These are phyloP conservation scores for Myotis vivesi DNA, from an alignment of 2,797 vertebrate genomes.

Conservation along the genomic window DNA sequence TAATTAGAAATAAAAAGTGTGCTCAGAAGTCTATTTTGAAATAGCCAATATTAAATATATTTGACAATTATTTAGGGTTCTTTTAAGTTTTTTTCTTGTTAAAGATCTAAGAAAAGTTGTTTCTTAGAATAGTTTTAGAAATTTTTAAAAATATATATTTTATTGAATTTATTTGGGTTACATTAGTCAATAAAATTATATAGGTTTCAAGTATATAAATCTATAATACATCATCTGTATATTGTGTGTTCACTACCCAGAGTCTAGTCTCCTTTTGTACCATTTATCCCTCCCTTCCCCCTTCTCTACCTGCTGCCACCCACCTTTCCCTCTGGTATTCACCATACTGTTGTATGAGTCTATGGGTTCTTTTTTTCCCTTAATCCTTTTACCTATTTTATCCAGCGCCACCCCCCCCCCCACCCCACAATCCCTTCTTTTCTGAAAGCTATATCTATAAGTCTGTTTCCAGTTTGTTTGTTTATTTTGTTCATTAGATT, in stretches of 20 bases:
- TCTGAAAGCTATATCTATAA: neutral
- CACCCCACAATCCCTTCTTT: neutral
- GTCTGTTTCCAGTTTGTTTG: neutral
- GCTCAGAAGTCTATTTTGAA: neutral
- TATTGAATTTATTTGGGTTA: neutral
- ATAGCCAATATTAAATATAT: neutral
- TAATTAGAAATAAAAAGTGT: neutral
- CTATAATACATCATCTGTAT: neutral
- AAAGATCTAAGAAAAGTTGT: neutral
- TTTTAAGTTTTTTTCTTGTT: neutral
- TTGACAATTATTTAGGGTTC: neutral
- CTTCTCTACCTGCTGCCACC: neutral
- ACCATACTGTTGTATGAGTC: neutral
- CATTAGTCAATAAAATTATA: neutral
- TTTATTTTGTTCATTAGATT: neutral
- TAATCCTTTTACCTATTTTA: neutral
- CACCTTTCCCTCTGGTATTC: neutral
- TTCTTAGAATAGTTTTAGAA: slow-evolving; percentile 1
- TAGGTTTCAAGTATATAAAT: neutral
- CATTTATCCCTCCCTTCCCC: neutral
- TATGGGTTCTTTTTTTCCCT: neutral
- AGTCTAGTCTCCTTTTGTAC: neutral
- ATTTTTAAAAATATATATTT: neutral
- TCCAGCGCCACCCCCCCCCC: no score
- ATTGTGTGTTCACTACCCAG: neutral